Conservation (phyloP, 2,888 invertebrate genomes). For the Sympetrum striolatum region DNA sequence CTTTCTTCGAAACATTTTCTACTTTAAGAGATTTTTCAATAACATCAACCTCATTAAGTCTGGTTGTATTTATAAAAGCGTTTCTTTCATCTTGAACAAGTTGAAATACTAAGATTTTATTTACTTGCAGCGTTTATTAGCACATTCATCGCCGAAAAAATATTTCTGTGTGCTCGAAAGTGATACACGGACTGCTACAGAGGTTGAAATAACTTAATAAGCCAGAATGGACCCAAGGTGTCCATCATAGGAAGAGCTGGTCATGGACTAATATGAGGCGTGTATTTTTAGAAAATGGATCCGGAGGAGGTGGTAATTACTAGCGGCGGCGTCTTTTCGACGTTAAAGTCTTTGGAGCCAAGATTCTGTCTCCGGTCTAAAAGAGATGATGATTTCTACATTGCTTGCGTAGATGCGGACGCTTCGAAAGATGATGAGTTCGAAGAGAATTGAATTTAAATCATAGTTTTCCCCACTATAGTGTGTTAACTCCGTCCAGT, state of each 20-base stretch:
- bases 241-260: conserved; percentile 17
- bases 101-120: no score
- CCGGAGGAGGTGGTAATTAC: conserved; percentile 4
- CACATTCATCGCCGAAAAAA: no score
- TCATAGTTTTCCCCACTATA: no score
- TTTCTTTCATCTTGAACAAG: no score
- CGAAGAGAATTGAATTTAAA: background rate
- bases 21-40: no score
- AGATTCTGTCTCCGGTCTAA: background rate
- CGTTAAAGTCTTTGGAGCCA: background rate
- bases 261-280: conserved; percentile 8
- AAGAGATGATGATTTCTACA: background rate
- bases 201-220: conserved; percentile 3
- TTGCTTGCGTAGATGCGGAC: background rate
- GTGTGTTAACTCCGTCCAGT: no score
- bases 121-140: no score
- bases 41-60: no score
- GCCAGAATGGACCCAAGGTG: background rate
- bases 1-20: no score
- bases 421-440: background rate
- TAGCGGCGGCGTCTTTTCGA: background rate
- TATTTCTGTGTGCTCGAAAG: background rate
- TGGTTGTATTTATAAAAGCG: no score
- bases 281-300: background rate
- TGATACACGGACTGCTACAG: background rate